Percentiles rank a stretch among this genome's conserved stretches.
These are phyloP conservation scores for Harpagoxenus sublaevis DNA, from an alignment of 2,888 invertebrate genomes.

Conservation along the genomic window DNA sequence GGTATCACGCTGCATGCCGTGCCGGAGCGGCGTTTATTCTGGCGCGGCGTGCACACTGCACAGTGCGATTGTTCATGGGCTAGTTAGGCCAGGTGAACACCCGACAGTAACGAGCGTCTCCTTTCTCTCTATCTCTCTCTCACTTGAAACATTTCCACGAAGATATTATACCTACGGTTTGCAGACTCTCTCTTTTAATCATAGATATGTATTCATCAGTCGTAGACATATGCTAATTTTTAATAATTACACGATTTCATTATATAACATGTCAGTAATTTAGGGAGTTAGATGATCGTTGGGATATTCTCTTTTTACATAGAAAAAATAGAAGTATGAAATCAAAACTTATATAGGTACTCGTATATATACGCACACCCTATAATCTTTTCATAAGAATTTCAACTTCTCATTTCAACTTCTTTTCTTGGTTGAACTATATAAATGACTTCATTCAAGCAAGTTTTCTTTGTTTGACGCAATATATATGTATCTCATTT, in stretches of 20 bases:
- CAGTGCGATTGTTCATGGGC: conserved; percentile 43
- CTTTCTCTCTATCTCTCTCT: conserved; percentile 5
- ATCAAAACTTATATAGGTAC: no score
- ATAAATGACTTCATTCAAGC: no score
- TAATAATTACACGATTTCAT: neutral
- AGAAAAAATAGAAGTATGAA: no score
- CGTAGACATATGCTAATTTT: neutral
- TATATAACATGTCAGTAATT: neutral
- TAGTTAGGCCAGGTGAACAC: conserved; percentile 45
- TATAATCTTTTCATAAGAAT: no score
- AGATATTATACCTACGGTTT: neutral
- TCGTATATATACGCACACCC: no score
- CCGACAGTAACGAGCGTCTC: conserved; percentile 40
- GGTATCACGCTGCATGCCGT: conserved; percentile 61
- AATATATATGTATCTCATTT: no score
- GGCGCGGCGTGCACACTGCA: conserved; percentile 24
- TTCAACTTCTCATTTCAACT: no score
- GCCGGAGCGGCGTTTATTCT: conserved; percentile 58
- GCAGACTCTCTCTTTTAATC: neutral
- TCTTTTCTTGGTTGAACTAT: no score
- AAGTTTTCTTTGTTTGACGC: no score
- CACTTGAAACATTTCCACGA: neutral
- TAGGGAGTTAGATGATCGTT: neutral
- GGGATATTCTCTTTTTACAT: neutral
- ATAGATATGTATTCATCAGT: neutral